Evolutionary conservation across 92 coral and sea anemone genomes (phyloP).

Genomic region (Palythoa heliodiscus): DNA sequence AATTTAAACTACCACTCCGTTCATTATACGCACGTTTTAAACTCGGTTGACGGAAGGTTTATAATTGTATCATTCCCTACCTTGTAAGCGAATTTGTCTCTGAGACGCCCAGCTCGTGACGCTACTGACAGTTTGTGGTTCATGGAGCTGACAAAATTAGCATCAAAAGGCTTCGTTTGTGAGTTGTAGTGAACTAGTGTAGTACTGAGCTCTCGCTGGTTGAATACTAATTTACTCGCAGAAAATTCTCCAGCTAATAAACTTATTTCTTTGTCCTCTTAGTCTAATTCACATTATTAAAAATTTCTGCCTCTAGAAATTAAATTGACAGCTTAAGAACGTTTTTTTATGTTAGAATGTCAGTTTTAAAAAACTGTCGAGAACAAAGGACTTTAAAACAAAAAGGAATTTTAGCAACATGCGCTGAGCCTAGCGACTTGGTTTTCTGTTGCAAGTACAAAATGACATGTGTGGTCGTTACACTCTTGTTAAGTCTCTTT

Average conservation of each 20-base stretch:
- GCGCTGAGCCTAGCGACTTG: background rate
- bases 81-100: constrained; percentile 1
- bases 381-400: background rate
- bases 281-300: background rate
- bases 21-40: too few species aligned
- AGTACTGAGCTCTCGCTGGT: background rate
- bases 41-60: too few species aligned
- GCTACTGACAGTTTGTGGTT: background rate
- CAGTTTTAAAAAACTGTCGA: too few species aligned
- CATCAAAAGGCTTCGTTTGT: background rate
- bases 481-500: background rate
- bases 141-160: background rate
- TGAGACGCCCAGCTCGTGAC: background rate
- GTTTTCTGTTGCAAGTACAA: background rate
- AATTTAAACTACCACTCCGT: too few species aligned
- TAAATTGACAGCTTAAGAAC: background rate
- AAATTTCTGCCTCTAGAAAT: background rate
- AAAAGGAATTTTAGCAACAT: background rate
- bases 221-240: background rate
- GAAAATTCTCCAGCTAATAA: background rate
- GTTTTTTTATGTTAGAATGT: background rate
- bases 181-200: background rate
- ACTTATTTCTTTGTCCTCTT: background rate
- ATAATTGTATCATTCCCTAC: too few species aligned
- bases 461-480: background rate